Evolutionary conservation across 2,797 vertebrate species (phyloP), one percentile per base, ranked within the genome.

Genomic region (Acrossocheilus wenchowensis): DNA sequence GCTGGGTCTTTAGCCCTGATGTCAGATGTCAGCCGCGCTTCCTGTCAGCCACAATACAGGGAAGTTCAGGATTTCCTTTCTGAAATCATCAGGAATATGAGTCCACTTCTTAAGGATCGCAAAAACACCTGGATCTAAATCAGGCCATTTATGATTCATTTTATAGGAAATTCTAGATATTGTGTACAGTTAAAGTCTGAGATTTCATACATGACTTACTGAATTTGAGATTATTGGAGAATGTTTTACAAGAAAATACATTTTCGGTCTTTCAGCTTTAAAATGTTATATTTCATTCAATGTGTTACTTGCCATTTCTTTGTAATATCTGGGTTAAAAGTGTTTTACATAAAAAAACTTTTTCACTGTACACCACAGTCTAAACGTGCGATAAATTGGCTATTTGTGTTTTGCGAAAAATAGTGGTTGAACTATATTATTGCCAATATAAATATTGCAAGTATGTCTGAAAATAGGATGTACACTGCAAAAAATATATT

Each of bases 61-160:
- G 78, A 87, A 85, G 69, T 68, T 84, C 34, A 50, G 57, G 50
- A 81, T 81, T 87, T 87, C 87, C 87, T 85, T 64, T 66, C 60
- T 41, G 17, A 30, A 57, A 57, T 68, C 74, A 34, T 77, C 81
- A 39, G 64, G 62, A 36, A 60, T 69, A 69, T 23, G 54, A 60
- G 26, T 83, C 23, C n/a, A 21, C 62, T 34, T 77, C 62, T 82
- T 34, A 71, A 57, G 26, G 64, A 77, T 48, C 14, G 0, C 6
- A 14, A 34, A 72, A 73, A 54, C 50, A 83, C 68, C 68, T 82
- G 69, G 17, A 23, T 72, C n/a, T 41, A 54, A 17, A 75, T 50
- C 54, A 26, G n/a, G 7, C 9, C 64, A 0, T 36, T 21, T 23
- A 14, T 5, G 11, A 50, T 11, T 68, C 26, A 14, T 19, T 8